Conservation (phyloP, 2,888 invertebrate genomes). For the Amaurobius ferox region DNA sequence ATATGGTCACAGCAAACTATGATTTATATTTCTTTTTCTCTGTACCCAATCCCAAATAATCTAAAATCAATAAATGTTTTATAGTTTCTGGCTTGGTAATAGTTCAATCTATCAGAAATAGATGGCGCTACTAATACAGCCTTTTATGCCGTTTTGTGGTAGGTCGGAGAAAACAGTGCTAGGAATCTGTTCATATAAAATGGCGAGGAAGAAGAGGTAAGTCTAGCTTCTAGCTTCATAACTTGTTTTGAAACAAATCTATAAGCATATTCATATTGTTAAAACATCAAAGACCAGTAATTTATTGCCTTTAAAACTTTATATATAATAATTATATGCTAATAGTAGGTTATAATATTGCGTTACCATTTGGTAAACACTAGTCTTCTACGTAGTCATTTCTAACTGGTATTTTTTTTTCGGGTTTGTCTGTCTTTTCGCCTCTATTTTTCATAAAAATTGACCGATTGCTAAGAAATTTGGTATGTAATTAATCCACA, state of each 20-base stretch:
- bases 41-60: neutral
- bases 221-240: neutral
- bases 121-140: neutral
- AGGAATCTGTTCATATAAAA: neutral
- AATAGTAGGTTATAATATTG: neutral
- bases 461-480: neutral
- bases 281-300: neutral
- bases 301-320: neutral
- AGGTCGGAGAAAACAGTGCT: neutral
- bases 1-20: neutral
- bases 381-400: neutral
- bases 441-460: neutral
- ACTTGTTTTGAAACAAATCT: neutral
- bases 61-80: neutral
- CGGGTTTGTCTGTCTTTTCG: neutral
- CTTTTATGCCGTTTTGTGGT: neutral
- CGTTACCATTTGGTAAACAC: neutral
- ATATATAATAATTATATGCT: neutral
- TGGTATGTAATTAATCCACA: too few species aligned
- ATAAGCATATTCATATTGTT: conserved; percentile 4
- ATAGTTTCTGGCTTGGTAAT: neutral
- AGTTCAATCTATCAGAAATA: neutral
- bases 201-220: neutral
- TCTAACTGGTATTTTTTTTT: neutral
- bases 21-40: neutral